A percentile compares a stretch with the other conserved stretches of the same genome.
Evolutionary conservation across 2,888 invertebrate genomes (phyloP).

Genomic region (Chouioia cunea): DNA sequence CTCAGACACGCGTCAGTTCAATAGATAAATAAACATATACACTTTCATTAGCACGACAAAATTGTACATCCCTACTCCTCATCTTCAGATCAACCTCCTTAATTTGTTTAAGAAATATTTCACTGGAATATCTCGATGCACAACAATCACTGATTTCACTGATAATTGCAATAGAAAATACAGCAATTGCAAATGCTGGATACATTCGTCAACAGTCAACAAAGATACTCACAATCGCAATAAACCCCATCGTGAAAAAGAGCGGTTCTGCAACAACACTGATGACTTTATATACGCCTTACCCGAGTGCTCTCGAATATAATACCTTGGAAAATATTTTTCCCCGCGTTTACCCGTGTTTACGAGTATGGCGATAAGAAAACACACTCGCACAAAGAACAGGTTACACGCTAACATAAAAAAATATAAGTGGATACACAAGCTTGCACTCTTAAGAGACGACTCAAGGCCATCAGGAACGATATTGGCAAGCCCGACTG

Average conservation of each 20-base stretch:
- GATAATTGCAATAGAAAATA: background rate
- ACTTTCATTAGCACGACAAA: background rate
- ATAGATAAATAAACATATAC: too few species aligned
- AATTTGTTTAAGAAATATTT: too few species aligned
- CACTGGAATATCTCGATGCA: background rate
- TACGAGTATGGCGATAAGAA: background rate
- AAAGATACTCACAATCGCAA: conserved; percentile 32
- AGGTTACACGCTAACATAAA: conserved; percentile 19
- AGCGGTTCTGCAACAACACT: background rate
- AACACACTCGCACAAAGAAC: conserved; percentile 11
- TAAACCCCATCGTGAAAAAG: conserved; percentile 27
- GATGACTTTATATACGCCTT: conserved; percentile 34
- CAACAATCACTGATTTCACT: background rate
- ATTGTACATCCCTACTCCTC: conserved; percentile 1
- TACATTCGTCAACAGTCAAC: background rate
- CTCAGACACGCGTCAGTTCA: too few species aligned
- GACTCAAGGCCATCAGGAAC: too few species aligned
- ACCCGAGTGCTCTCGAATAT: conserved; percentile 15
- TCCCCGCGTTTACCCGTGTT: background rate
- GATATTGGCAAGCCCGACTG: too few species aligned
- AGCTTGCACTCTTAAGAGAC: too few species aligned
- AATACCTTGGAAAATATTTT: conserved; percentile 3
- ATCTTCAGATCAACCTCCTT: background rate
- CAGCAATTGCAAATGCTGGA: background rate
- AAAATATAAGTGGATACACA: too few species aligned